A percentile compares a stretch with the other conserved stretches of the same genome.
These are phyloP conservation scores for Zophobas atratus DNA, from an alignment of 1,140 invertebrate species.

Conservation along the genomic window DNA sequence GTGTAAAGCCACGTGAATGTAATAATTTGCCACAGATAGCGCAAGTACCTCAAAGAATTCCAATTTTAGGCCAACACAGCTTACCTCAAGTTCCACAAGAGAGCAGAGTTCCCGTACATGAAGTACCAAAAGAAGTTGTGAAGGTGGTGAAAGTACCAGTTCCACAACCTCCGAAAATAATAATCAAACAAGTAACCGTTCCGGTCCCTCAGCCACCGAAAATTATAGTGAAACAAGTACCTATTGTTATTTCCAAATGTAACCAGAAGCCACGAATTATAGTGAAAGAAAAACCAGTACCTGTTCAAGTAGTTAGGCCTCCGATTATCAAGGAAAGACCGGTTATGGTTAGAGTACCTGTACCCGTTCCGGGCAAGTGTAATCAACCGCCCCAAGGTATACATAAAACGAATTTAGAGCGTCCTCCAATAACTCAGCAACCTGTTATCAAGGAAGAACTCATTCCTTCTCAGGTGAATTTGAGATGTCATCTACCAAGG, in stretches of 20 bases:
- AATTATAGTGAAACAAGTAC: slow-evolving; percentile 7
- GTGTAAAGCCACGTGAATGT: slow-evolving; percentile 7
- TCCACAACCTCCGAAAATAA: slow-evolving; percentile 22
- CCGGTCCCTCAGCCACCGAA: slow-evolving; percentile 11
- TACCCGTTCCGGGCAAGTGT: not conserved
- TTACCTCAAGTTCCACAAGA: not conserved
- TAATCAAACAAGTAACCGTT: slow-evolving; percentile 34
- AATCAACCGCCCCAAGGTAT: too few species aligned
- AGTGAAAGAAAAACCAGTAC: slow-evolving; percentile 10
- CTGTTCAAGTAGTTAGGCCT: not conserved
- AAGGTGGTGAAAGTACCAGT: not conserved
- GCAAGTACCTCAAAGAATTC: too few species aligned
- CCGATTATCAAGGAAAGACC: slow-evolving; percentile 5
- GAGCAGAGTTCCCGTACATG: not conserved
- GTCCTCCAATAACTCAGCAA: too few species aligned
- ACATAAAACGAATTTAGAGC: too few species aligned
- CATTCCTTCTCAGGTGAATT: too few species aligned
- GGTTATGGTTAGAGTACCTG: not conserved
- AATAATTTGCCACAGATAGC: not conserved
- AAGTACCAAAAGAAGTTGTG: slow-evolving; percentile 11
- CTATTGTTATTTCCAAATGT: not conserved
- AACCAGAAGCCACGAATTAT: slow-evolving; percentile 10
- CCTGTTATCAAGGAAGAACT: too few species aligned
- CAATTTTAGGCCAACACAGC: too few species aligned
- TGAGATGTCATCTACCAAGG: not conserved